Conservation (phyloP, 2,888 invertebrate species). For the Limenitis camilla region DNA sequence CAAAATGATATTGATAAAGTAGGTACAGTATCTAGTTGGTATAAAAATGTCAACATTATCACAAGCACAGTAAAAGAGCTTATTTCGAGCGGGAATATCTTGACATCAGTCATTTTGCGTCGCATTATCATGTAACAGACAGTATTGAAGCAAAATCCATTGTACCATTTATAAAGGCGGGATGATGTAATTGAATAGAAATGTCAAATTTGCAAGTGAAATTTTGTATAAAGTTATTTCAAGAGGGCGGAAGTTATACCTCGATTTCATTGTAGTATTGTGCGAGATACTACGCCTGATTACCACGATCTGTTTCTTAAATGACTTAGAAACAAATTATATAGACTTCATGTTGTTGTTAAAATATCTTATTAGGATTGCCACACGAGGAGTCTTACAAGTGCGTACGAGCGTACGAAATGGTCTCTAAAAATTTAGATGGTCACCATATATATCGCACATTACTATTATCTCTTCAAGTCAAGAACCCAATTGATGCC, state of each 20-base stretch:
- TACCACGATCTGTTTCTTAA: too few relatives aligned
- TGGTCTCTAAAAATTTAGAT: too few relatives aligned
- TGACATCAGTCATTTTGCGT: slow-evolving; percentile 19
- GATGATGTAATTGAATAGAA: slow-evolving; percentile 28
- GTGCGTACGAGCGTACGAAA: too few relatives aligned
- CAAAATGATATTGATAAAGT: too few relatives aligned
- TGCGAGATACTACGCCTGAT: background rate
- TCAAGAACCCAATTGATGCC: too few relatives aligned
- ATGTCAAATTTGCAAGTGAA: slow-evolving; percentile 31
- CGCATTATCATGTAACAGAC: slow-evolving; percentile 20
- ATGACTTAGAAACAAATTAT: too few relatives aligned
- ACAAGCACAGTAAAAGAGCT: slow-evolving; percentile 9
- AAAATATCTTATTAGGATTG: slow-evolving; percentile 29
- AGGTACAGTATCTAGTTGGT: too few relatives aligned
- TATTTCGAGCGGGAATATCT: slow-evolving; percentile 13
- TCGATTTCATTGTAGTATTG: slow-evolving; percentile 30
- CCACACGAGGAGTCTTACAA: too few relatives aligned
- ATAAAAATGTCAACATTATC: background rate
- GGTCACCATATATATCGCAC: too few relatives aligned
- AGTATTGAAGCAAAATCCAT: slow-evolving; percentile 23
- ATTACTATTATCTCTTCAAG: too few relatives aligned
- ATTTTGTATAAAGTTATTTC: slow-evolving; percentile 26
- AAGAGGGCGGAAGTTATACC: slow-evolving; percentile 28
- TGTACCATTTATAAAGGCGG: slow-evolving; percentile 24
- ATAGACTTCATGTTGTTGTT: slow-evolving; percentile 6